Percentiles rank a stretch among this genome's conserved stretches.
phyloP scores from a whole-genome alignment of 1,140 invertebrate genomes.

The Drosophila murphyi region DNA sequence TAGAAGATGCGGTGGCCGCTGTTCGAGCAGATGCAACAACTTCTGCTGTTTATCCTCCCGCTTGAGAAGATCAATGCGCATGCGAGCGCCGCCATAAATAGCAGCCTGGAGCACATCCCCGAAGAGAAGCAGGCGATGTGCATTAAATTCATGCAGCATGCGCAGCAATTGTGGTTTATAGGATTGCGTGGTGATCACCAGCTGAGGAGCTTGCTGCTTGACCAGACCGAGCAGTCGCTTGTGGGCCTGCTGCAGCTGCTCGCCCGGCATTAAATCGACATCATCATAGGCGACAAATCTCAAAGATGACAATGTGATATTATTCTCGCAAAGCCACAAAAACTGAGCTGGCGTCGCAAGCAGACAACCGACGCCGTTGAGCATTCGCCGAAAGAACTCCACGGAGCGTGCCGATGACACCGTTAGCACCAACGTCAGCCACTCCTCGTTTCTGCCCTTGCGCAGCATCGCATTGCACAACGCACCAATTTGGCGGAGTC shows the following conservation, averaged over 20 bases:
- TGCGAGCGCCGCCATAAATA: conserved; percentile 38
- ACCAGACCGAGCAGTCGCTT: background rate
- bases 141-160: conserved; percentile 18
- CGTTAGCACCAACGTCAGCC: conserved; percentile 20
- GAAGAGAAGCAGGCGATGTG: conserved; percentile 43
- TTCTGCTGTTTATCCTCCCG: conserved; percentile 7
- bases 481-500: conserved; percentile 31
- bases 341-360: conserved; percentile 57
- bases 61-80: conserved; percentile 22
- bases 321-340: conserved; percentile 16
- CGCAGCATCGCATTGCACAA: conserved; percentile 42
- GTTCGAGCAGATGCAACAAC: conserved; percentile 18
- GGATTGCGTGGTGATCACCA: conserved; percentile 42
- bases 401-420: conserved; percentile 23
- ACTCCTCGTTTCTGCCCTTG: conserved; percentile 6
- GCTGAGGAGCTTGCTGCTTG: conserved; percentile 26
- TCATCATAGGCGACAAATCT: conserved; percentile 53
- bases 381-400: conserved; percentile 34
- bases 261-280: conserved; percentile 44
- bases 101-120: conserved; percentile 64
- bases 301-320: conserved; percentile 20
- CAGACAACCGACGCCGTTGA: conserved; percentile 52
- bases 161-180: conserved; percentile 17
- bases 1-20: conserved; percentile 31
- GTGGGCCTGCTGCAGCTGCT: conserved; percentile 6